Evolutionary conservation across 1,140 invertebrate species (phyloP).

Genomic region (Macrobrachium nipponense): DNA sequence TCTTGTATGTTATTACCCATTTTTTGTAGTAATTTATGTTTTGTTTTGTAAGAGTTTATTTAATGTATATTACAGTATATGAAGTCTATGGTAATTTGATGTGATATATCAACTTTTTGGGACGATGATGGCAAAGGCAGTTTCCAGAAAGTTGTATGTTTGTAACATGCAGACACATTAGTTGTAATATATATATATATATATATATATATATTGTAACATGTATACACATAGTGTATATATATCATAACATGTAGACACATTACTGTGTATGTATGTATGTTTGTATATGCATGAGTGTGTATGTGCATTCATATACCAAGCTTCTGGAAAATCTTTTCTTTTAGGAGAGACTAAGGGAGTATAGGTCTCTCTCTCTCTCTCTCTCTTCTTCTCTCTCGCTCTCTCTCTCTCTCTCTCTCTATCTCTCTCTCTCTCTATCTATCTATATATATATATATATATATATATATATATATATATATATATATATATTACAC

Average conservation of each 20-base stretch:
- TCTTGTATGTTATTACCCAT: no score
- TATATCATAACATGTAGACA: background rate
- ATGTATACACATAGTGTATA: background rate
- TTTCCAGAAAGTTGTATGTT: background rate
- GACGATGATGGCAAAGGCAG: no score
- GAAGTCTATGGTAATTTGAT: no score
- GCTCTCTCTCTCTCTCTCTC: background rate
- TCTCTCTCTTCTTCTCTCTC: background rate
- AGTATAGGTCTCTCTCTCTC: background rate
- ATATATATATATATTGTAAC: slow-evolving; percentile 24
- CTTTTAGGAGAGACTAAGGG: background rate
- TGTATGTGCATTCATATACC: background rate
- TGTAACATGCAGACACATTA: background rate
- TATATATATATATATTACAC: background rate
- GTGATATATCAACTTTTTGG: no score
- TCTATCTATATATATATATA: background rate
- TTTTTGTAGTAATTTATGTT: no score
- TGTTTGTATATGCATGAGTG: slow-evolving; percentile 11
- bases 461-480: slow-evolving; percentile 3
- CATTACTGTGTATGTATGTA: slow-evolving; percentile 19
- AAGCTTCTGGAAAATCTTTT: background rate
- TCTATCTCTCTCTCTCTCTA: background rate
- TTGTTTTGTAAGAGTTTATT: no score
- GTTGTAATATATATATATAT: slow-evolving; percentile 13
- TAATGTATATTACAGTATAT: no score